These are phyloP conservation scores for Nomada fabriciana DNA, from an alignment of 2,888 invertebrate genomes.

Conservation along the genomic window DNA sequence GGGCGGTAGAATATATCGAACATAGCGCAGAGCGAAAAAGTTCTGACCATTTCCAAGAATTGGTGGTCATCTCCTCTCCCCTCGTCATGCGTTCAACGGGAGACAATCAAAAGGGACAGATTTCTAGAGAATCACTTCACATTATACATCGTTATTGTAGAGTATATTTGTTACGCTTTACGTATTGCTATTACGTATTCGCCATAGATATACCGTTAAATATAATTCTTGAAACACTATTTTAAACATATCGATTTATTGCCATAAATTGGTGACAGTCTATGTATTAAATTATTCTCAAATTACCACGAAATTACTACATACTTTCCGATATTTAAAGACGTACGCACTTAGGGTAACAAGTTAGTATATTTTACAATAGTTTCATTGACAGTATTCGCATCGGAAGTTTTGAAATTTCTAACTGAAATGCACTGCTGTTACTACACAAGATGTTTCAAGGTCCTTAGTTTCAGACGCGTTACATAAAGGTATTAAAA, in stretches of 20 bases:
- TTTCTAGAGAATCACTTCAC: slow-evolving; percentile 30
- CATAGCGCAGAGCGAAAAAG: slow-evolving; percentile 40
- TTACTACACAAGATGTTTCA: slow-evolving; percentile 21
- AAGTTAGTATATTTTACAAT: background rate
- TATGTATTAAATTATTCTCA: background rate
- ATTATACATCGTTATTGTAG: background rate
- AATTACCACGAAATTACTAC: background rate
- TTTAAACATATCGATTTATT: background rate
- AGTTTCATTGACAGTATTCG: background rate
- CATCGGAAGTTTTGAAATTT: slow-evolving; percentile 11
- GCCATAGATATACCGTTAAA: background rate
- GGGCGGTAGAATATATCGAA: slow-evolving; percentile 27
- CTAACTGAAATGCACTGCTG: slow-evolving; percentile 1
- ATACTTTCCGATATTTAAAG: background rate
- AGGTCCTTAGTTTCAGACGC: slow-evolving; percentile 40
- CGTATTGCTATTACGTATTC: background rate
- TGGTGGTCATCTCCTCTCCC: slow-evolving; percentile 17
- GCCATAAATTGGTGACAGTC: background rate
- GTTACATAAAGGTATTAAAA: slow-evolving; percentile 28
- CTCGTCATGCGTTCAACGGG: slow-evolving; percentile 13
- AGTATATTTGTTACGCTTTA: background rate
- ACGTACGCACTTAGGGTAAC: background rate
- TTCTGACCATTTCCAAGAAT: slow-evolving; percentile 55
- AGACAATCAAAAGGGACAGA: slow-evolving; percentile 29
- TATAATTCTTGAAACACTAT: background rate